Percentiles rank a stretch among this genome's conserved stretches.
phyloP scores from a whole-genome alignment of 2,888 invertebrate genomes.

The Cremastinae sp. region DNA sequence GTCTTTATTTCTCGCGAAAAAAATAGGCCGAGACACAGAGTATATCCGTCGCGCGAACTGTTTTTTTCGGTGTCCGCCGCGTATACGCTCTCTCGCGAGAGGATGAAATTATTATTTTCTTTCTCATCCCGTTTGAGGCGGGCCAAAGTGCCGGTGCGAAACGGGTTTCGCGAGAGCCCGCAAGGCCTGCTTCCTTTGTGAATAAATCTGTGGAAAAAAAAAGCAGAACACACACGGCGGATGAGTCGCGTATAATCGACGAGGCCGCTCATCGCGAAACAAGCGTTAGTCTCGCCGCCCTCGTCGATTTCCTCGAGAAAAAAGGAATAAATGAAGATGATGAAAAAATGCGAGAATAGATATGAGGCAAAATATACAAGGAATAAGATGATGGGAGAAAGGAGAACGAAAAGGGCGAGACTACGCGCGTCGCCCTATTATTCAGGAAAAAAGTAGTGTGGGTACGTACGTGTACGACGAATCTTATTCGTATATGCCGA shows the following conservation, averaged over 20 bases:
- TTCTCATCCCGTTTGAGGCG: constrained; percentile 13
- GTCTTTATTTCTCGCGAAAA: not conserved
- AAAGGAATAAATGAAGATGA: constrained; percentile 7
- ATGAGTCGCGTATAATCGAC: constrained; percentile 50
- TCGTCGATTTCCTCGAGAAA: constrained; percentile 15
- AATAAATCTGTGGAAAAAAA: not conserved
- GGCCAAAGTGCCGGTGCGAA: constrained; percentile 52
- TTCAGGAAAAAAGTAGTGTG: not conserved
- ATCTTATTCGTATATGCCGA: constrained; percentile 44
- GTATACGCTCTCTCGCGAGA: constrained; percentile 14
- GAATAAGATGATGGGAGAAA: constrained; percentile 20
- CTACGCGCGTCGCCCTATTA: constrained; percentile 11
- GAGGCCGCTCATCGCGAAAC: constrained; percentile 30
- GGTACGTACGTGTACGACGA: not conserved
- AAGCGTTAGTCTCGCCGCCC: constrained; percentile 20
- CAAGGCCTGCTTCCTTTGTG: constrained; percentile 20
- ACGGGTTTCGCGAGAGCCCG: constrained; percentile 47
- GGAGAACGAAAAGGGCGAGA: constrained; percentile 21
- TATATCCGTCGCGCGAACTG: too few relatives aligned
- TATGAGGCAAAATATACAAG: constrained; percentile 37
- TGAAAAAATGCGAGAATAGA: constrained; percentile 3
- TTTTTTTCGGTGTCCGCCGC: too few relatives aligned
- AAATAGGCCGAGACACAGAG: not conserved
- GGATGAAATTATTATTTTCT: constrained; percentile 40
- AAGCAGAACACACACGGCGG: not conserved